A percentile compares a stretch with the other conserved stretches of the same genome.
Evolutionary conservation across 2,888 invertebrate genomes (phyloP).

Genomic region (Cephus runcator): DNA sequence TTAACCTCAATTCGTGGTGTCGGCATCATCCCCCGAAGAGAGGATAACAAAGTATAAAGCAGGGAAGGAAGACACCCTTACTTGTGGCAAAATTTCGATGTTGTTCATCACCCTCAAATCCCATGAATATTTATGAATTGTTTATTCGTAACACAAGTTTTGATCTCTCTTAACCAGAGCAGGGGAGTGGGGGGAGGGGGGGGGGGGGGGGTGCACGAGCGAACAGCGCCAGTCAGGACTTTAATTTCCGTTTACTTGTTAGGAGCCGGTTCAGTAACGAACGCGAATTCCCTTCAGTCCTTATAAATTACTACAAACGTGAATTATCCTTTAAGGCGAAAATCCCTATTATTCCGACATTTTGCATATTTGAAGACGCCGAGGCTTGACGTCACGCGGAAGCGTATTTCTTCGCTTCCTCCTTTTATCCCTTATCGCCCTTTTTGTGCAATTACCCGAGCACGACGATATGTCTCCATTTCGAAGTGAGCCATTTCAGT

Average conservation of each 20-base stretch:
- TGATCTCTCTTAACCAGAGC: slow-evolving; percentile 25
- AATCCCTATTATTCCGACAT: neutral
- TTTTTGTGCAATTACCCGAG: neutral
- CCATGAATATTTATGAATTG: slow-evolving; percentile 52
- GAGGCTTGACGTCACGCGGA: neutral
- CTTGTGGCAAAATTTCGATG: neutral
- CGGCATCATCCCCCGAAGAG: no score
- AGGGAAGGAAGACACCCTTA: neutral
- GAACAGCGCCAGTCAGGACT: neutral
- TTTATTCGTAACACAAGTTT: slow-evolving; percentile 41
- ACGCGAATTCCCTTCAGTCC: neutral
- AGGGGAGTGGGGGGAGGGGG: no score
- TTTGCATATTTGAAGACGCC: neutral
- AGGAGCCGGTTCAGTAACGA: neutral
- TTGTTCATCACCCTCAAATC: slow-evolving; percentile 6
- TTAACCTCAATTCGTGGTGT: neutral
- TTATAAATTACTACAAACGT: neutral
- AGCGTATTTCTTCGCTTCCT: neutral
- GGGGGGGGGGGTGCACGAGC: neutral
- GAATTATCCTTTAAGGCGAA: neutral
- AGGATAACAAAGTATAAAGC: neutral
- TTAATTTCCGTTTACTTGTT: neutral
- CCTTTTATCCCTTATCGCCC: neutral
- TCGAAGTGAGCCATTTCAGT: neutral
- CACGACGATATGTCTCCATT: neutral